phyloP scores from a whole-genome alignment of 2,797 vertebrate species.

The Bradypodion ventrale region DNA sequence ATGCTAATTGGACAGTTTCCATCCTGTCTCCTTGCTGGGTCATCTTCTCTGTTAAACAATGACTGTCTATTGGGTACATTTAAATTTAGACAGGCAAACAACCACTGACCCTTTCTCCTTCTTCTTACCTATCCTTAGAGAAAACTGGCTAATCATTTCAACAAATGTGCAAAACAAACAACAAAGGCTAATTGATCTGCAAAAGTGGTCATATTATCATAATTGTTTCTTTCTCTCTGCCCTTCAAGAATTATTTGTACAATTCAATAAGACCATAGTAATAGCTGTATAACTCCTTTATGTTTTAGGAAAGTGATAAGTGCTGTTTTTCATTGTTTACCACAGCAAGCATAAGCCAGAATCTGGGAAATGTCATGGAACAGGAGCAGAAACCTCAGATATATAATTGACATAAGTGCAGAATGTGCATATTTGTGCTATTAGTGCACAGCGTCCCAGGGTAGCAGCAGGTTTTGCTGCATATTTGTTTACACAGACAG shows the following conservation, averaged over 20 bases:
- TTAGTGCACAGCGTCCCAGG: not conserved
- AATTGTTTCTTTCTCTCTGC: conserved; percentile 12
- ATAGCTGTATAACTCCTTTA: conserved; percentile 13
- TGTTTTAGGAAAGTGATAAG: not conserved
- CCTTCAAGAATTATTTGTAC: not conserved
- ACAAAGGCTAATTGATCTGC: not conserved
- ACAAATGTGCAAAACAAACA: conserved; percentile 23
- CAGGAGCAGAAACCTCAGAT: not conserved
- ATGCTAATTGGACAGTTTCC: not conserved
- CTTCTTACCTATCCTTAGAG: not conserved
- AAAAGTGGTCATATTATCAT: not conserved
- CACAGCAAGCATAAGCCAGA: not conserved
- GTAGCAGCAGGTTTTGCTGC: not conserved
- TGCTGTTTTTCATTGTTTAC: not conserved
- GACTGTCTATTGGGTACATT: not conserved
- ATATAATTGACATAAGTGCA: not conserved
- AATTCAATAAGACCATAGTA: not conserved
- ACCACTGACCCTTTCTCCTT: too few species aligned
- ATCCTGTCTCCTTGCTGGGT: not conserved
- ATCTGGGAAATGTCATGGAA: not conserved
- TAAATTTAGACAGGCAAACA: not conserved
- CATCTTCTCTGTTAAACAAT: not conserved
- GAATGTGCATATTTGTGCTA: not conserved
- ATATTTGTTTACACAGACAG: not conserved
- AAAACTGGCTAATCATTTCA: not conserved